Evolutionary conservation across 2,797 vertebrate species (phyloP), one percentile per base, ranked within the genome.

Genomic region (Nannoperca obscura): DNA sequence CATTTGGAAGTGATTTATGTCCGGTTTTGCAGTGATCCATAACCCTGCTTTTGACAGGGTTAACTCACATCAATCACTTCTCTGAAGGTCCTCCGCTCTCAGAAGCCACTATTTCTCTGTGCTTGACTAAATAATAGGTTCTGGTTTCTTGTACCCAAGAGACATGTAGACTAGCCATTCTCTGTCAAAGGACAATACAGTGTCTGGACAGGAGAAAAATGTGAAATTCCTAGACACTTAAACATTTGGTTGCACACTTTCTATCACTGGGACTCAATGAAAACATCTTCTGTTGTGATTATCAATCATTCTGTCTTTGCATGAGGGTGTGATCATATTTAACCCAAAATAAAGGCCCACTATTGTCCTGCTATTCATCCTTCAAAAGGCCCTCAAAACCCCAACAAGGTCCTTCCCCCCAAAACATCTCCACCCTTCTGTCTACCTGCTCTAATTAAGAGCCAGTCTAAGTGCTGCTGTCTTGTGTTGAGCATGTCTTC

Each of bases 1-100:
- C 84, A 91, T 89, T 87, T 87, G 82, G 78, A 89, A 90, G 81
- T 88, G 76, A 91, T 92, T 90, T 80, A 88, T 81, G 64, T 72
- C 58, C 74, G 17, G 52, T 77, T 85, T 79, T 87, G 81, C 81
- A 71, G 77, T 74, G 87, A 92, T 89, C 89, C 79, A 81, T 83
- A 93, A 92, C 87, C 88, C 81, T 76, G 14, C 40, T 63, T 88
- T 57, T 89, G 91, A 91, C 81, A 75, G 65, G 87, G 84, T 89
- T 82, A 87, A 84, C 76, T 76, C 63, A 58, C 81, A 92, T 92
- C 90, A 88, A 86, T 93, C 91, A 92, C 57, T 61, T 70, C 59
- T 77, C 70, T 68, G 59, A 87, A 75, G 74, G 75, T 59, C 74
- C 68, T 85, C 76, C 62, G 72, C 84, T 78, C 34, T 70, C 59